Base-by-base conservation (phyloP, 2,113 vertebrate genomes). In the Crocuta crocuta region DNA sequence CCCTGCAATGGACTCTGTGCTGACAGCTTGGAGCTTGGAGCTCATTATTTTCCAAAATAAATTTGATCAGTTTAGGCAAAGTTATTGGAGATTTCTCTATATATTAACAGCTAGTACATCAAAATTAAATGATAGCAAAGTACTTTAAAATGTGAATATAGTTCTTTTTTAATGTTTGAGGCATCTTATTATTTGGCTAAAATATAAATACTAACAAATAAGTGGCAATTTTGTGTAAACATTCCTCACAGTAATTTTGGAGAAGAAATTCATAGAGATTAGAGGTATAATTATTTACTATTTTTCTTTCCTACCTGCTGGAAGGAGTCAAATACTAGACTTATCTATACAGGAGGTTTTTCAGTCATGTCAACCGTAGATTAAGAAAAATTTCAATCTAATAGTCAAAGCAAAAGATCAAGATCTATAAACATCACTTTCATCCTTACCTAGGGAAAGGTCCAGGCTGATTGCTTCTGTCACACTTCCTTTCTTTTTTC, bases 361-460 rank as follows among this genome's bases (percentile, higher is more conserved):
- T 58, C 19, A 96, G 21, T 85, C 21, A 91, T 1, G 5, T 63
- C 79, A 81, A 31, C 8, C 3, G 84, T 1, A 61, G 35, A 83
- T 68, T 78, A 97, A 82, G 66, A 24, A 95, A 78, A 63, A 3
- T 61, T 84, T 66, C 43, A 81, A 63, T 84, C 31, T 71, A 80
- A 87, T 31, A 79, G 76, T 23, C 33, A 63, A 95, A 86, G 87
- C 19, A 93, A n/a, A 95, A 83, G 9, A 83, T 58, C 10, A 95
- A 92, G 58, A 74, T 81, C 28, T 70, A 1, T 61, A 84, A 71
- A 71, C 10, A 35, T 80, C 53, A 70, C 48, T 96, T 61, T 88
- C 45, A 92, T 92, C 8, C 17, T 86, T 55, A 70, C 58, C 31
- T 58, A 24, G 26, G 31, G 24, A 39, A 91, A 66, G 45, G 17